These are phyloP conservation scores for Metopolophium dirhodum DNA, from an alignment of 1,140 invertebrate genomes.

Conservation along the genomic window DNA sequence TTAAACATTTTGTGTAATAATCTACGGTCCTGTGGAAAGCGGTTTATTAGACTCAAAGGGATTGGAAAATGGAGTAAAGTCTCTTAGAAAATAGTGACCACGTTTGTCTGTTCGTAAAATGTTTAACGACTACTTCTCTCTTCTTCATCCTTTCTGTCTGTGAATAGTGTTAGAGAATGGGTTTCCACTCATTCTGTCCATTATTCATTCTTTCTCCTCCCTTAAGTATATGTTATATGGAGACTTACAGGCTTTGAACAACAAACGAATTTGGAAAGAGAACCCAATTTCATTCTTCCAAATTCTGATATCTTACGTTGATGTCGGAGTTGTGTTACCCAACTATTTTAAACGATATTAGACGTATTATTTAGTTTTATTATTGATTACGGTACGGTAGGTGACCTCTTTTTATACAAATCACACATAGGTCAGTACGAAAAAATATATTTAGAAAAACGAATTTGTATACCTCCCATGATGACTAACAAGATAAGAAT, in stretches of 20 bases:
- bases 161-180: not conserved
- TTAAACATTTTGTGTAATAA: not conserved
- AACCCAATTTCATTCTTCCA: not conserved
- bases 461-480: not conserved
- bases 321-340: not conserved
- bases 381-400: not conserved
- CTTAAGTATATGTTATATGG: not conserved
- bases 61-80: conserved; percentile 28
- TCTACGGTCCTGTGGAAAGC: conserved; percentile 1
- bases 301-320: not conserved
- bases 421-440: not conserved
- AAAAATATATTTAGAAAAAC: not conserved
- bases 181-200: not conserved
- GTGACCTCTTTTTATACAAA: too few species aligned
- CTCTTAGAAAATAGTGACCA: conserved; percentile 27
- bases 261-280: not conserved
- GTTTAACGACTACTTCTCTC: conserved; percentile 4
- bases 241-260: not conserved
- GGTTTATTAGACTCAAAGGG: conserved; percentile 35
- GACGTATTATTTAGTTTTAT: not conserved
- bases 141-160: not conserved
- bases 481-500: not conserved
- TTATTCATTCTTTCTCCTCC: conserved; percentile 19
- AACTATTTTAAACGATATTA: not conserved
- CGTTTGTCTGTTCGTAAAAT: conserved; percentile 35